Conservation (phyloP, 1,140 invertebrate genomes). For the Penaeus chinensis region DNA sequence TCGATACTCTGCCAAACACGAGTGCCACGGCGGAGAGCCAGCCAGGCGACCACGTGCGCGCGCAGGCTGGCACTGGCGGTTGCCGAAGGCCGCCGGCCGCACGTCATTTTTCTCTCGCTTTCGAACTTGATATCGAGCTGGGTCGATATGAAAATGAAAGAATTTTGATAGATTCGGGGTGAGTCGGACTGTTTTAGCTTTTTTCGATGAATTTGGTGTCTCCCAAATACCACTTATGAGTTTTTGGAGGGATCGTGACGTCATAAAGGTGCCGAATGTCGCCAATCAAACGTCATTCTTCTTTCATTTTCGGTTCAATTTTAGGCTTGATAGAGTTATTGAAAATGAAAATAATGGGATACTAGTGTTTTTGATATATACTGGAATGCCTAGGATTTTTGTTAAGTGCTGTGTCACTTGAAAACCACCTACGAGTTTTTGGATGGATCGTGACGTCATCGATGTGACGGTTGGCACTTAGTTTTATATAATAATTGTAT, state of each 20-base stretch:
- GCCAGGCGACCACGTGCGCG: conserved; percentile 12
- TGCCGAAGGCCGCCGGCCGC: not conserved
- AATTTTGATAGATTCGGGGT: not conserved
- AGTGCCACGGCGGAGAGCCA: conserved; percentile 28
- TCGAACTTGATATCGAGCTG: not conserved
- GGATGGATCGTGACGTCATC: conserved; percentile 24
- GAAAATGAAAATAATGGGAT: too few relatives aligned
- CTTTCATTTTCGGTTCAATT: too few relatives aligned
- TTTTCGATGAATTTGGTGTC: not conserved
- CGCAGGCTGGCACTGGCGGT: not conserved
- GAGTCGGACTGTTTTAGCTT: not conserved
- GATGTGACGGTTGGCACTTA: not conserved
- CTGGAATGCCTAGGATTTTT: not conserved
- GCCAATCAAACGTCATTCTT: too few relatives aligned
- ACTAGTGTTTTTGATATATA: not conserved
- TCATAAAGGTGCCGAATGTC: conserved; percentile 1
- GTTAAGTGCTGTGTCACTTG: not conserved
- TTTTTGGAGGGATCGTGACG: conserved; percentile 19
- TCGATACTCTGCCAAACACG: conserved; percentile 57
- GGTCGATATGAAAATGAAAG: too few relatives aligned
- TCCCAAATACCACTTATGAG: not conserved
- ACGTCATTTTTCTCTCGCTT: not conserved
- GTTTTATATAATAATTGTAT: conserved; percentile 14
- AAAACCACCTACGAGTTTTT: not conserved
- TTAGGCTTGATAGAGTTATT: too few relatives aligned